These are phyloP conservation scores for Leptopilina clavipes DNA, from an alignment of 1,140 invertebrate species.

Conservation along the genomic window DNA sequence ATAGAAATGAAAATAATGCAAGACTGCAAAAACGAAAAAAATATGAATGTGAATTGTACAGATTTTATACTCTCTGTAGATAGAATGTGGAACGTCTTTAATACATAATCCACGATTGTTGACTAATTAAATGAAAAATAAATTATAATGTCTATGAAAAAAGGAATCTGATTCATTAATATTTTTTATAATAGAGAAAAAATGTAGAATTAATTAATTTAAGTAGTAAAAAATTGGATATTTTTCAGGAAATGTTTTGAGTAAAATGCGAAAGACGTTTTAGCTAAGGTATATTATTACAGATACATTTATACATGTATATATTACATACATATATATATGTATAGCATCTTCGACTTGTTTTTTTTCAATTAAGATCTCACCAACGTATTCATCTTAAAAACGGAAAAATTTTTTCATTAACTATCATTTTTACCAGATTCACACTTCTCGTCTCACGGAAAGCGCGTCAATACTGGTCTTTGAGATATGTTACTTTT, in stretches of 20 bases:
- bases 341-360: constrained; percentile 30
- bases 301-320: constrained; percentile 34
- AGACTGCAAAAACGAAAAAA: constrained; percentile 12
- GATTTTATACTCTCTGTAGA: constrained; percentile 32
- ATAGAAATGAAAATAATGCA: neutral
- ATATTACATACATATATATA: constrained; percentile 10
- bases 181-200: too few species aligned
- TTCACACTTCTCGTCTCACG: constrained; percentile 15
- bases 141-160: neutral
- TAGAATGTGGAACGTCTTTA: constrained; percentile 15
- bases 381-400: neutral
- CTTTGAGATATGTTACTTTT: constrained; percentile 3
- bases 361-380: constrained; percentile 10
- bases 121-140: constrained; percentile 18
- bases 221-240: too few species aligned
- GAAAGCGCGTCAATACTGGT: constrained; percentile 17
- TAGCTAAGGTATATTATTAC: constrained; percentile 37
- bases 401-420: constrained; percentile 31
- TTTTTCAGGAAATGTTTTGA: neutral
- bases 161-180: too few species aligned
- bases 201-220: too few species aligned
- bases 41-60: constrained; percentile 1
- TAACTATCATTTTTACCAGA: neutral
- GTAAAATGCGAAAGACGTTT: neutral
- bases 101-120: constrained; percentile 21